These are phyloP conservation scores for Antheraea yamamai DNA, from an alignment of 2,888 invertebrate species.

Conservation along the genomic window DNA sequence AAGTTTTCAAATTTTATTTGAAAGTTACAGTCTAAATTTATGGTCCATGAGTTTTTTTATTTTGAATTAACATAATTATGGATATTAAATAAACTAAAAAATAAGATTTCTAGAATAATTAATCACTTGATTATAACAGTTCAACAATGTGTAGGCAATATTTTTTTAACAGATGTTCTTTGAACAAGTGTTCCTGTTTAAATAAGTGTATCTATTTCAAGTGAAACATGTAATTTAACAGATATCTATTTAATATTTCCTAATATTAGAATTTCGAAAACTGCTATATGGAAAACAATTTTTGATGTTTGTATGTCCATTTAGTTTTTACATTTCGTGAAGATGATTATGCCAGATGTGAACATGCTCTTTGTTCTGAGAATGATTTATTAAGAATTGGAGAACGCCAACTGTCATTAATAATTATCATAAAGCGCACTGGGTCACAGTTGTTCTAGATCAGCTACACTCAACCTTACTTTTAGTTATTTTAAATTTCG, in stretches of 20 bases:
- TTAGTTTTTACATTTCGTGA: not conserved
- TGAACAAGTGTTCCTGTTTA: not conserved
- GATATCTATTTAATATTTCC: not conserved
- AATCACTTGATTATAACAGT: not conserved
- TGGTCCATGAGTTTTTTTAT: not conserved
- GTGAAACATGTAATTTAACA: not conserved
- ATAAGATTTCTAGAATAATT: too few relatives aligned
- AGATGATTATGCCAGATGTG: not conserved
- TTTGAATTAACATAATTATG: not conserved
- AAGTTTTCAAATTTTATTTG: not conserved
- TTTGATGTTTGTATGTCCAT: not conserved
- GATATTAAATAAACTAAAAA: too few relatives aligned
- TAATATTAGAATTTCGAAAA: not conserved
- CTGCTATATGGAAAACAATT: not conserved
- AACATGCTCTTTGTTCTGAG: not conserved
- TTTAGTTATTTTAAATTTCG: too few relatives aligned
- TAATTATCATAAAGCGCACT: not conserved
- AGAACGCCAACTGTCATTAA: not conserved
- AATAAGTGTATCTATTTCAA: not conserved
- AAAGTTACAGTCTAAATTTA: not conserved
- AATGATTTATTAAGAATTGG: not conserved
- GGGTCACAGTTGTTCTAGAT: too few relatives aligned
- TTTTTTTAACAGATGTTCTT: not conserved
- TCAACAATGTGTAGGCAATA: not conserved
- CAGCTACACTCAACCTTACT: too few relatives aligned